These are phyloP conservation scores for Cotesia congregata DNA, from an alignment of 2,888 invertebrate genomes.

Conservation along the genomic window DNA sequence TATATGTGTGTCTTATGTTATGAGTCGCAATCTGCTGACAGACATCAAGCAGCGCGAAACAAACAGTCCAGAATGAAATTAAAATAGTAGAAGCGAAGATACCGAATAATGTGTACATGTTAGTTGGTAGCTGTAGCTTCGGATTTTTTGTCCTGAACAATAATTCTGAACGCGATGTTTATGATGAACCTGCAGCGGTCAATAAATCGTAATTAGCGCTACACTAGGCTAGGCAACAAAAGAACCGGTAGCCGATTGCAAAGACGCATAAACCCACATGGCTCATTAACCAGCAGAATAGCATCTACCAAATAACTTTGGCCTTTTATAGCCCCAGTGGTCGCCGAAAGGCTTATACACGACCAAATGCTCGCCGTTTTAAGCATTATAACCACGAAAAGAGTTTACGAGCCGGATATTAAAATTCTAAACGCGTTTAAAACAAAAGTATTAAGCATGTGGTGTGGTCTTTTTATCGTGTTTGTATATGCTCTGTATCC, in stretches of 20 bases:
- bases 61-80: slow-evolving; percentile 10
- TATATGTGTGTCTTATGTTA: slow-evolving; percentile 11
- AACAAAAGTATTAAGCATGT: neutral
- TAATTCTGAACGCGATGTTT: neutral
- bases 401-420: neutral
- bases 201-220: slow-evolving; percentile 58
- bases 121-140: neutral
- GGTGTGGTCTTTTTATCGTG: neutral
- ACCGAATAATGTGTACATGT: too few species aligned
- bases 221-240: slow-evolving; percentile 44
- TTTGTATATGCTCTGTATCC: too few species aligned
- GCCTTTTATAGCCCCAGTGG: slow-evolving; percentile 53
- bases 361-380: neutral
- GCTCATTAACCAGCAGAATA: slow-evolving; percentile 58
- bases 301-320: slow-evolving; percentile 49
- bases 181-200: slow-evolving; percentile 34
- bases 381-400: neutral
- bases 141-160: neutral
- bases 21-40: neutral
- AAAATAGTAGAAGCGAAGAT: neutral
- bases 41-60: neutral
- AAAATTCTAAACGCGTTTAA: neutral
- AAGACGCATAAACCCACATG: slow-evolving; percentile 60
- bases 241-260: slow-evolving; percentile 57
- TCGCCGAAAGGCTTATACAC: neutral